Conservation (phyloP, 1,140 invertebrate species). For the Hetaerina americana region DNA sequence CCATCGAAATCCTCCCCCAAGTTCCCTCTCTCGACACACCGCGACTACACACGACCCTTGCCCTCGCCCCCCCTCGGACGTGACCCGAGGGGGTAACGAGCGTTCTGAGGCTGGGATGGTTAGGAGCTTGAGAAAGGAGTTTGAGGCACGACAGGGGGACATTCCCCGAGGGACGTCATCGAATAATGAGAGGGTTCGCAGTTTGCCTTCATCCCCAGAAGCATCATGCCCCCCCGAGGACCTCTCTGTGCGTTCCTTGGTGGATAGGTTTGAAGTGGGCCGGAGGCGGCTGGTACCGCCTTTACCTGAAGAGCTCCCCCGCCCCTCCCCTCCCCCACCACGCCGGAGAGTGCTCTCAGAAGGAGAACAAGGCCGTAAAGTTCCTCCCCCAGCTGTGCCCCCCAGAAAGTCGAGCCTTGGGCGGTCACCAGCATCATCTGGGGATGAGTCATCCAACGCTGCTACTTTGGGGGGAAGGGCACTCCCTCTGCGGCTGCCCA, state of each 20-base stretch:
- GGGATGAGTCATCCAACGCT: background rate
- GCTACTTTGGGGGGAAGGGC: no score
- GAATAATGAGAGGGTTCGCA: background rate
- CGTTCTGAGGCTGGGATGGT: slow-evolving; percentile 43
- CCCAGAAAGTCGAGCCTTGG: background rate
- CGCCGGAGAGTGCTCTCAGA: background rate
- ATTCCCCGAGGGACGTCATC: slow-evolving; percentile 23
- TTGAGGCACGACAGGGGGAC: slow-evolving; percentile 59
- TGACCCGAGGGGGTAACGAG: background rate
- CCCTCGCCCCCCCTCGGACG: slow-evolving; percentile 7
- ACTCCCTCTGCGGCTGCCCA: background rate
- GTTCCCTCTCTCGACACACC: slow-evolving; percentile 22
- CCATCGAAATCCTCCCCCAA: slow-evolving; percentile 12
- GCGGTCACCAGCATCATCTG: background rate
- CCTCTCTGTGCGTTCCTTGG: slow-evolving; percentile 55
- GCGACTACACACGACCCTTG: slow-evolving; percentile 16
- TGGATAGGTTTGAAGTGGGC: slow-evolving; percentile 50
- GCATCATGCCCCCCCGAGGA: slow-evolving; percentile 40
- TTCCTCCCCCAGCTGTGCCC: background rate
- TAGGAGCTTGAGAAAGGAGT: slow-evolving; percentile 70
- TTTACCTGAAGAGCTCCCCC: background rate
- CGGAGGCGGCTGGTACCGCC: background rate
- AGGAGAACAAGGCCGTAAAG: background rate
- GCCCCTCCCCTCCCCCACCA: background rate
- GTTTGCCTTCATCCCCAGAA: background rate